Percentiles rank a stretch among this genome's conserved stretches.
Evolutionary conservation across 92 coral and sea anemone species (phyloP).

Genomic region (Pocillopora meandrina): DNA sequence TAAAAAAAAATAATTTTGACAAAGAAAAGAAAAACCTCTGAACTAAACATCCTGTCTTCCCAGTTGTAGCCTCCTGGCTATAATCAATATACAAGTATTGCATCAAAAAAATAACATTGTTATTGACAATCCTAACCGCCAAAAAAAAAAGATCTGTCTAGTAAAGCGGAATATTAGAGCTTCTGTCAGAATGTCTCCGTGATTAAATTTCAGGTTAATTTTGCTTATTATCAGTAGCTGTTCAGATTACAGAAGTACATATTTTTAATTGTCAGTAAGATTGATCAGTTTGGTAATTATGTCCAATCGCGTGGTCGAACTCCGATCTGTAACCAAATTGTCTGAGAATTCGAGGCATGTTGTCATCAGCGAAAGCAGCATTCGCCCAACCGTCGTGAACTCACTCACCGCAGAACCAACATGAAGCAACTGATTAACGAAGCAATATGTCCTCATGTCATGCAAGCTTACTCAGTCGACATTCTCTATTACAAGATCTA

Average conservation of each 20-base stretch:
- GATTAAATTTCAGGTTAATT: not conserved
- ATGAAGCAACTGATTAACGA: not conserved
- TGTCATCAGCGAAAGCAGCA: not conserved
- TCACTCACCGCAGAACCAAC: not conserved
- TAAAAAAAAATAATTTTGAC: too few species aligned
- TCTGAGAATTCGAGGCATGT: conserved; percentile 3
- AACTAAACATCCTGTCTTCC: too few species aligned
- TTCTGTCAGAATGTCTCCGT: not conserved
- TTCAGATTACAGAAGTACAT: not conserved
- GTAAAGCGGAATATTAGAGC: too few species aligned
- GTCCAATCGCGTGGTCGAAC: not conserved
- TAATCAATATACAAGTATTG: too few species aligned
- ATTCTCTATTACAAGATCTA: not conserved
- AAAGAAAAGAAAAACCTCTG: too few species aligned
- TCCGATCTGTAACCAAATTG: not conserved
- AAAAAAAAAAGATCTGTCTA: too few species aligned
- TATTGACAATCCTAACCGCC: too few species aligned
- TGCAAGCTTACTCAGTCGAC: not conserved
- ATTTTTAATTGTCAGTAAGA: conserved; percentile 4
- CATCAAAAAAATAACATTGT: too few species aligned
- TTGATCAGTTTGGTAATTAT: not conserved
- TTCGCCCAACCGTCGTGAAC: not conserved
- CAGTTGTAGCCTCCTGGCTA: too few species aligned
- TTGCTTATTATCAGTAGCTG: not conserved
- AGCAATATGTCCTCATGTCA: not conserved